Conservation (phyloP, 2,113 vertebrate genomes). For the Sceloporus tristichus region DNA sequence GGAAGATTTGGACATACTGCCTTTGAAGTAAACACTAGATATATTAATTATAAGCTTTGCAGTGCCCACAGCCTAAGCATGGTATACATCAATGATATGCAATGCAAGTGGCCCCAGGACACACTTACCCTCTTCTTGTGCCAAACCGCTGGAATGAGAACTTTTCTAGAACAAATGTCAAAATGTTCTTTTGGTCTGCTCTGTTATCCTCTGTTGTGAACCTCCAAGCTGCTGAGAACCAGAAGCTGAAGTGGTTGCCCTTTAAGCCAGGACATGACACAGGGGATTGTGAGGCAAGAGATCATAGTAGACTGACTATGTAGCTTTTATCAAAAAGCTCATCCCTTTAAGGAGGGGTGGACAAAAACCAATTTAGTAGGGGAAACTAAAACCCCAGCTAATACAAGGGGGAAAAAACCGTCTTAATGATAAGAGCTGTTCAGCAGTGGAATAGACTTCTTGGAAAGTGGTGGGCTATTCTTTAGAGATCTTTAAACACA, state of each 20-base stretch:
- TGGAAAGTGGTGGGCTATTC: too few species aligned
- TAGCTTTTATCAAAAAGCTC: not conserved
- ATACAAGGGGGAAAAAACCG: too few species aligned
- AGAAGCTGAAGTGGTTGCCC: not conserved
- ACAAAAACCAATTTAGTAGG: too few species aligned
- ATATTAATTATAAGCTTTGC: slow-evolving; percentile 26
- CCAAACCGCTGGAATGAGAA: slow-evolving; percentile 15
- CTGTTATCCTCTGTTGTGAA: not conserved
- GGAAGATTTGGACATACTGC: slow-evolving; percentile 28
- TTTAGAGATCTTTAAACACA: too few species aligned
- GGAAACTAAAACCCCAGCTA: too few species aligned
- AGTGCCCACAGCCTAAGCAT: not conserved
- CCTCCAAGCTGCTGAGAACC: not conserved
- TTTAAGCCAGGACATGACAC: too few species aligned
- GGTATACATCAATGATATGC: not conserved
- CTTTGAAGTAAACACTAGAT: slow-evolving; percentile 30
- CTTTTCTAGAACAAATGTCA: not conserved
- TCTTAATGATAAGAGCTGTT: too few species aligned
- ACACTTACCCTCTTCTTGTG: not conserved
- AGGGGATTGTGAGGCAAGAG: not conserved
- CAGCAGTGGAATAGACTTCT: too few species aligned
- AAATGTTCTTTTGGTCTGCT: not conserved
- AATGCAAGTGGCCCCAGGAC: not conserved
- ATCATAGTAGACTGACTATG: not conserved
- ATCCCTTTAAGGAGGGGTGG: too few species aligned